phyloP scores from a whole-genome alignment of 2,797 vertebrate genomes.

The Synanceia verrucosa region DNA sequence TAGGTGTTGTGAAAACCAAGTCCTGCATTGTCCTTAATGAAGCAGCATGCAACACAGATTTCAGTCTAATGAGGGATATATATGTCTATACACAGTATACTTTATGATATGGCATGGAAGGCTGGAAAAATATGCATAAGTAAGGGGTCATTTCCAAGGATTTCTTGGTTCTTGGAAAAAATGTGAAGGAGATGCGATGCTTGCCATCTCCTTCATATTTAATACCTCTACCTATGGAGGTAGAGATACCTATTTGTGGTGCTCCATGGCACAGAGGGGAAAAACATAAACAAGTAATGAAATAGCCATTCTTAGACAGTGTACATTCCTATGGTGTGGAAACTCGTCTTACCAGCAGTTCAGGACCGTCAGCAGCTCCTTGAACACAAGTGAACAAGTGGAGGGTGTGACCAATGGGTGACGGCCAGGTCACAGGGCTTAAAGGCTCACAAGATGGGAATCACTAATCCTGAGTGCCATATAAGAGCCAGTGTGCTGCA shows the following conservation, averaged over 20 bases:
- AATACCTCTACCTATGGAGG: background rate
- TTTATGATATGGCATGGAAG: background rate
- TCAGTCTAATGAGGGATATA: background rate
- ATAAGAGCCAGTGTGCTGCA: slow-evolving; percentile 17
- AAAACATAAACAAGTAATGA: background rate
- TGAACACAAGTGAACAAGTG: background rate
- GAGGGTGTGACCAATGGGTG: slow-evolving; percentile 35
- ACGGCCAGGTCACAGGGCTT: slow-evolving; percentile 47
- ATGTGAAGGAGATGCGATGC: background rate
- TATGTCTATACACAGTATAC: background rate
- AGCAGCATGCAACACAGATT: background rate
- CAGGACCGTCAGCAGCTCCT: background rate
- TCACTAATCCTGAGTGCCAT: slow-evolving; percentile 46
- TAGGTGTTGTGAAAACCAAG: background rate
- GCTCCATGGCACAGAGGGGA: background rate
- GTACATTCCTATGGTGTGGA: background rate
- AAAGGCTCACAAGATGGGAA: slow-evolving; percentile 50
- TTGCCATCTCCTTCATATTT: background rate
- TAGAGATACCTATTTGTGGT: background rate
- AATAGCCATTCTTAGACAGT: background rate
- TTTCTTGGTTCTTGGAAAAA: background rate
- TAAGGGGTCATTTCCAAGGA: background rate
- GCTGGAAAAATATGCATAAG: background rate
- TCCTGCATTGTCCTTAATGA: background rate
- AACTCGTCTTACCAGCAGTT: background rate